Base-by-base conservation (phyloP, 2,888 invertebrate species). In the Idaea straminata region DNA sequence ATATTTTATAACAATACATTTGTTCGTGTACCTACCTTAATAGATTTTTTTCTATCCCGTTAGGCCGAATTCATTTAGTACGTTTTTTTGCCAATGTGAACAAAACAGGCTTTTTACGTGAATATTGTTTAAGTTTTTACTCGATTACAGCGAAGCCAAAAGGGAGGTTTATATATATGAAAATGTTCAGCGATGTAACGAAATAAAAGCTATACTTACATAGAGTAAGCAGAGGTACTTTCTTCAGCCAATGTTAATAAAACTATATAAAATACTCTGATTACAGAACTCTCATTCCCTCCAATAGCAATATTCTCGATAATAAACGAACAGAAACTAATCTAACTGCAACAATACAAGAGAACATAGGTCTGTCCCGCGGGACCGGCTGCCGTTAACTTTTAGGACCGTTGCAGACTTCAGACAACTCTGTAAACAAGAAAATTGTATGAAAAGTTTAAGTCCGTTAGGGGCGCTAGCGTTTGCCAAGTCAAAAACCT, bases 311-410 rank as follows among this genome's bases (percentile, higher is more conserved):
- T 74, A 72, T 78, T 78, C 83, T 81, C 84, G 83, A 88, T 88
- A 89, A 88, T 87, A 87, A 74, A 64, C 70, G 80, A 84, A 85
- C 84, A 89, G 84, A 88, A 91, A 90, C 87, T 89, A 91, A 91
- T 91, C 89, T 85, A 88, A 90, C 86, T 88, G 73, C 68, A 82
- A 79, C 82, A 85, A 81, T 86, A 85, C 81, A 75, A 89, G 89
- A 89, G 89, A 90, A 86, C 85, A 82, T 80, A 82, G 83, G 81
- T 76, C 74, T 66, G 72, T 79, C 85, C 85, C 86, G 69, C 66
- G 85, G 84, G 89, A 77, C 73, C 67, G 15, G 73, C 79, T 72
- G 79, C 83, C 84, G 83, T 87, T 88, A 83, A 85, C 83, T 76
- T 66, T 72, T 63, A 66, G 69, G 71, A 72, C 69, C 25, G 25